Evolutionary conservation across 2,113 vertebrate genomes (phyloP).

Genomic region (Mugil cephalus): DNA sequence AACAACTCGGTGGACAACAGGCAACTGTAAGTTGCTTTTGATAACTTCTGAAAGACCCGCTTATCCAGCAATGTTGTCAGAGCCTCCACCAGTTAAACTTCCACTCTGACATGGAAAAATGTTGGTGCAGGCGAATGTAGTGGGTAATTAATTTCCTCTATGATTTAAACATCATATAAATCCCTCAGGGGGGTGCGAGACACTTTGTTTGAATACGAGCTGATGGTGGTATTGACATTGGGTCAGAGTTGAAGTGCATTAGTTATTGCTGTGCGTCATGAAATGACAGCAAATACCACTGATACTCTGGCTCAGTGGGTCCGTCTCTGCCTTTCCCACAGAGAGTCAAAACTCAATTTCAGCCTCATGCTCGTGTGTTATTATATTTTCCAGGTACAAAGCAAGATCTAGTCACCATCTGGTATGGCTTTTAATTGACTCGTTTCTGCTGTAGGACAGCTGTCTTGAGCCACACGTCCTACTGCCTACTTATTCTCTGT

Average conservation of each 20-base stretch:
- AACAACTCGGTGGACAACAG: slow-evolving; percentile 71
- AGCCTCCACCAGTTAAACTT: slow-evolving; percentile 52
- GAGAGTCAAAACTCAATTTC: slow-evolving; percentile 24
- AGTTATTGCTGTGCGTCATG: slow-evolving; percentile 72
- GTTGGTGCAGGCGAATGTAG: slow-evolving; percentile 62
- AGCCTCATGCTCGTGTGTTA: not conserved
- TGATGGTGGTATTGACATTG: slow-evolving; percentile 70
- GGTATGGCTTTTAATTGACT: slow-evolving; percentile 1
- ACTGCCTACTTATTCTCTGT: not conserved
- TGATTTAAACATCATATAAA: slow-evolving; percentile 60
- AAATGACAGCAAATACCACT: slow-evolving; percentile 69
- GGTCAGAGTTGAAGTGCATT: slow-evolving; percentile 62
- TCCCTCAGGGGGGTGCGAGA: slow-evolving; percentile 31
- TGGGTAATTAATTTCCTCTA: slow-evolving; percentile 70
- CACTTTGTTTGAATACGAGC: slow-evolving; percentile 55
- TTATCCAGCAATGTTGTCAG: slow-evolving; percentile 61
- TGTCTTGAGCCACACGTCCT: slow-evolving; percentile 9
- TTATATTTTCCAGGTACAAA: slow-evolving; percentile 17
- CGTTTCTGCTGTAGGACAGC: not conserved
- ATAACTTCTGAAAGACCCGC: slow-evolving; percentile 67
- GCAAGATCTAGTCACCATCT: slow-evolving; percentile 9
- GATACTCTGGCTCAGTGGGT: slow-evolving; percentile 33
- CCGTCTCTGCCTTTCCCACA: slow-evolving; percentile 33
- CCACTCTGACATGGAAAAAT: slow-evolving; percentile 73
- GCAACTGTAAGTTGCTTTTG: slow-evolving; percentile 70